Base-by-base conservation (phyloP, 1,140 invertebrate species). In the Acromyrmex charruanus region DNA sequence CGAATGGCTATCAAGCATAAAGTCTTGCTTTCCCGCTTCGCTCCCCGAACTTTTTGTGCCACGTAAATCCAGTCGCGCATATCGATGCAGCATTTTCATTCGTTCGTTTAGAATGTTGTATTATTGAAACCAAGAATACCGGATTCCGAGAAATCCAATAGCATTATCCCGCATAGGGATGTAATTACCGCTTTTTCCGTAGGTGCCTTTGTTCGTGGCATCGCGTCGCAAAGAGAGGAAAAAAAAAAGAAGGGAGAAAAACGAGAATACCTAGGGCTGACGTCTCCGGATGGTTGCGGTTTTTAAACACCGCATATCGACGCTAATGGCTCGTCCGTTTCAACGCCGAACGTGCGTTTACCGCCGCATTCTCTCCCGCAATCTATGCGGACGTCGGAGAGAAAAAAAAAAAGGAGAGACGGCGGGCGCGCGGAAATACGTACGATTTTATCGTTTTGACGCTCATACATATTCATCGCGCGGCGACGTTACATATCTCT, bases 361-460 rank as follows among this genome's bases (percentile, higher is more conserved):
- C 59, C 28, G 59, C 39, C 63, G 77, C 63, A 14, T 63, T 66
- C 44, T 63, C 55, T 55, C 35, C 61, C 58, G 28, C 53, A 16
- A 35, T 31, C 58, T 14, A 28, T 7, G 18, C 21, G 51, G 12
- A 51, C 14, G 7, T 14, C 16, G 14, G 12, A 18, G 16, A 51
- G 12, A 14, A 9, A 51, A 31, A 16, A 16, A 31, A 51, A 25
- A 18, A 7, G 35, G 61, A 18, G 77, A 35, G 39, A 35, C 31
- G 61, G 68, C n/a, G 65, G 21, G 18, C 74, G 59, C 61, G 77
- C 39, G 81, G 80, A 91, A 89, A 88, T 87, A 82, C 84, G 75
- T 89, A 85, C 87, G 89, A 89, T 91, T 91, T 89, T 91, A 91
- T 91, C 89, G 89, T 91, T 84, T 91, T 82, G 61, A 89, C 63